phyloP scores from a whole-genome alignment of 1,140 invertebrate species.

The Pectinophora gossypiella region DNA sequence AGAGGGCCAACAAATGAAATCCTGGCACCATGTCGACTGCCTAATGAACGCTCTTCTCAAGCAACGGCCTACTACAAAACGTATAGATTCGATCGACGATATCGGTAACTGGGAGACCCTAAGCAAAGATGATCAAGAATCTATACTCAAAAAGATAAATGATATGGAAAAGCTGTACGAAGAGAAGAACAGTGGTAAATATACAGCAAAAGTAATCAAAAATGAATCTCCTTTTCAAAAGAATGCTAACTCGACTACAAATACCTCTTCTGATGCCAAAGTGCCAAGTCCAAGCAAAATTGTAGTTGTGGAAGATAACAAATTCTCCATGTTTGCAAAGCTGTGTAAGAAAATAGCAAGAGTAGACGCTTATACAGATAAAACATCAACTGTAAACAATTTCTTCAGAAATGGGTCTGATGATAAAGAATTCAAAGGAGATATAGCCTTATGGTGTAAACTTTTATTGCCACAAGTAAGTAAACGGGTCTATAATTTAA shows the following conservation, averaged over 20 bases:
- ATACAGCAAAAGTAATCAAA: constrained; percentile 58
- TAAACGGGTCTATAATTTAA: constrained; percentile 93
- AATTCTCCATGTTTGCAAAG: constrained; percentile 86
- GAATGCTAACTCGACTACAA: constrained; percentile 10
- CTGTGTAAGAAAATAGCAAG: constrained; percentile 87
- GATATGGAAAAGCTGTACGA: constrained; percentile 76
- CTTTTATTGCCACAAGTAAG: constrained; percentile 88
- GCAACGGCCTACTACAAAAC: constrained; percentile 87
- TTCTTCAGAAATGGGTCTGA: constrained; percentile 81
- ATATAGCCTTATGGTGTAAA: constrained; percentile 89
- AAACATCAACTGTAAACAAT: constrained; percentile 84
- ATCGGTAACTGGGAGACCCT: constrained; percentile 86
- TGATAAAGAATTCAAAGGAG: constrained; percentile 83
- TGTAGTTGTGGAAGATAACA: constrained; percentile 78
- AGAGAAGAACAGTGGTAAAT: constrained; percentile 71
- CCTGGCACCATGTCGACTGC: constrained; percentile 89
- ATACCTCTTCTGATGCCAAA: constrained; percentile 6
- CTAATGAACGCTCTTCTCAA: constrained; percentile 87
- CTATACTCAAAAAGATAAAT: constrained; percentile 78
- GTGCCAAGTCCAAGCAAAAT: constrained; percentile 13
- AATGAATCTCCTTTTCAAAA: constrained; percentile 31
- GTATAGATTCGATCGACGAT: constrained; percentile 87
- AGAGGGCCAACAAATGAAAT: constrained; percentile 88
- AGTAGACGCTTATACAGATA: constrained; percentile 87
- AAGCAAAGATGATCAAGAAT: constrained; percentile 80